phyloP scores from a whole-genome alignment of 2,888 invertebrate species.

The Cosmia trapezina region DNA sequence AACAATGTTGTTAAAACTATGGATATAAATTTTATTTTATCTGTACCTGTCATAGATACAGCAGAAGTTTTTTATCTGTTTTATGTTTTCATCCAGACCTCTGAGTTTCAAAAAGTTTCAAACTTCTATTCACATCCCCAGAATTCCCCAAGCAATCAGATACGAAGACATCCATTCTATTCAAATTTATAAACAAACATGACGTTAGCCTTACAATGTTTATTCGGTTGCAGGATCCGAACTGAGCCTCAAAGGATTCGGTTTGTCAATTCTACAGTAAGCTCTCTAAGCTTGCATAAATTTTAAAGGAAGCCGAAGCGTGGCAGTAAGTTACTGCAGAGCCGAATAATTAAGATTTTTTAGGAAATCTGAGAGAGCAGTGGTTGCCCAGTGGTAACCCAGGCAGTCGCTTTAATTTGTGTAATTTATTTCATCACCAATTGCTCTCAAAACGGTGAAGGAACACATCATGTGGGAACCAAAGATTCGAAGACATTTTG shows the following conservation, averaged over 20 bases:
- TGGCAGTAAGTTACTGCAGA: conserved; percentile 11
- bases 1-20: background rate
- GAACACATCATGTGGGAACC: too few species aligned
- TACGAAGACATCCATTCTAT: conserved; percentile 21
- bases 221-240: conserved; percentile 28
- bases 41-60: background rate
- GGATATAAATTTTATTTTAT: background rate
- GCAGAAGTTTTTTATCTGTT: background rate
- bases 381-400: too few species aligned
- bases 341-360: conserved; percentile 43
- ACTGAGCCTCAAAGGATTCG: conserved; percentile 44
- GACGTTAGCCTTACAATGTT: conserved; percentile 31
- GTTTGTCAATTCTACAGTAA: conserved; percentile 52
- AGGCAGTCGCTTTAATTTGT: too few species aligned
- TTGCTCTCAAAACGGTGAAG: too few species aligned
- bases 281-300: conserved; percentile 52
- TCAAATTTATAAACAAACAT: conserved; percentile 48
- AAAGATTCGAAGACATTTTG: too few species aligned
- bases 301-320: conserved; percentile 36
- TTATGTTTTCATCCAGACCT: too few species aligned
- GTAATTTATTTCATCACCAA: too few species aligned
- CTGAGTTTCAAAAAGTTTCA: background rate
- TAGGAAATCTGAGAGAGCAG: background rate
- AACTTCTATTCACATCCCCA: background rate
- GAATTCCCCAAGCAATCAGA: conserved; percentile 23